Conservation (phyloP, 1,140 invertebrate genomes). For the Limonius californicus region DNA sequence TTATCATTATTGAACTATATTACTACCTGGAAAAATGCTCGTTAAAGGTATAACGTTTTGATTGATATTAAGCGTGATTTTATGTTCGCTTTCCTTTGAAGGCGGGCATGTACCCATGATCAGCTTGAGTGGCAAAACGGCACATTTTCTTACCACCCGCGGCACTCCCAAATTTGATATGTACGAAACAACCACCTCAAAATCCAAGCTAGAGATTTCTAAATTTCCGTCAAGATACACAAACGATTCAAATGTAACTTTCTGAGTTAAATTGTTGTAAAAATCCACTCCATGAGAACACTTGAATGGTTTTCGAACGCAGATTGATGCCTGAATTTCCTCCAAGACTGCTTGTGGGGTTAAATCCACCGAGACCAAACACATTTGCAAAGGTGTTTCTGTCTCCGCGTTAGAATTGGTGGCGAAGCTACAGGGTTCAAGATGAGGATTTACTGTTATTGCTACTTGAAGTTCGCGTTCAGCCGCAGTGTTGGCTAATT, state of each 20-base stretch:
- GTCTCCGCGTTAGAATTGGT: neutral
- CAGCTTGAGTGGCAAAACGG: constrained; percentile 57
- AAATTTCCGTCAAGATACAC: constrained; percentile 30
- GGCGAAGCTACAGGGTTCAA: constrained; percentile 37
- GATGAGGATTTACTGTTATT: constrained; percentile 41
- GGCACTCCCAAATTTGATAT: constrained; percentile 52
- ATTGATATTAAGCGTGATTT: constrained; percentile 64
- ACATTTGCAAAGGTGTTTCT: constrained; percentile 39
- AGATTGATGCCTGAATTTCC: constrained; percentile 55
- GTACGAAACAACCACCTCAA: constrained; percentile 48
- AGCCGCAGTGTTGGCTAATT: constrained; percentile 26
- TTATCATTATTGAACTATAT: no score
- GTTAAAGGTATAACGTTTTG: constrained; percentile 59
- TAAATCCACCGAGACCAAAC: constrained; percentile 49
- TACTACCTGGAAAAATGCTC: constrained; percentile 69
- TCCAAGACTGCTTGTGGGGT: constrained; percentile 49
- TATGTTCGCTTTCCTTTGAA: constrained; percentile 60
- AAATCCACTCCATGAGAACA: constrained; percentile 48
- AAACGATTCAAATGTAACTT: constrained; percentile 26
- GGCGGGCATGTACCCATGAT: constrained; percentile 54
- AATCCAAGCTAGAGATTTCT: constrained; percentile 42
- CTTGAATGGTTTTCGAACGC: constrained; percentile 52
- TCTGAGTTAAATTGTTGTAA: constrained; percentile 52
- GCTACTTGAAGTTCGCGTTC: constrained; percentile 20
- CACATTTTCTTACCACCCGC: constrained; percentile 50